Evolutionary conservation across 1,140 invertebrate genomes (phyloP).

Genomic region (Brachionus calyciflorus): DNA sequence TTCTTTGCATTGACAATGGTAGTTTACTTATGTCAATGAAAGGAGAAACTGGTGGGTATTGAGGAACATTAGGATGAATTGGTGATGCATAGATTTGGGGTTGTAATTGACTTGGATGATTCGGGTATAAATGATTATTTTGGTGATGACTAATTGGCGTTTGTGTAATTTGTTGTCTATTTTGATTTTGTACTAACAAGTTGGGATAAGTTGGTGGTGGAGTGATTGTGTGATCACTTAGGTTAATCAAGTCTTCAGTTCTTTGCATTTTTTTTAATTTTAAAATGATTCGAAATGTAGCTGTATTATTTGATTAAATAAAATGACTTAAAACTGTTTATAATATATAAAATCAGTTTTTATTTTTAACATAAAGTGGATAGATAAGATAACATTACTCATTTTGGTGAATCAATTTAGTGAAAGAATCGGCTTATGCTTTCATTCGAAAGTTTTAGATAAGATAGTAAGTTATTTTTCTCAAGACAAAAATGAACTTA

Average conservation of each 20-base stretch:
- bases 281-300: no score
- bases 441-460: no score
- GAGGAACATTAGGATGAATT: neutral
- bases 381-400: no score
- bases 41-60: neutral
- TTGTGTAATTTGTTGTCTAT: neutral
- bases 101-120: neutral
- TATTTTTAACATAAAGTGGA: no score
- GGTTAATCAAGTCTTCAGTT: neutral
- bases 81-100: neutral
- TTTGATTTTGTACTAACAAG: neutral
- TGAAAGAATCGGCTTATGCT: no score
- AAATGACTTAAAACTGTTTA: no score
- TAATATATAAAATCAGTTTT: no score
- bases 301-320: no score
- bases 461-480: no score
- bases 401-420: no score
- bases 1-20: constrained; percentile 16
- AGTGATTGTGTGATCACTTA: neutral
- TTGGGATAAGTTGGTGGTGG: constrained; percentile 1
- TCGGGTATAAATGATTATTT: neutral
- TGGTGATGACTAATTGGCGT: neutral
- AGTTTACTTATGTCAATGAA: neutral
- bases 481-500: no score
- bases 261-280: neutral